phyloP scores from a whole-genome alignment of 2,888 invertebrate species.

The Eueremaeus valkanovi region DNA sequence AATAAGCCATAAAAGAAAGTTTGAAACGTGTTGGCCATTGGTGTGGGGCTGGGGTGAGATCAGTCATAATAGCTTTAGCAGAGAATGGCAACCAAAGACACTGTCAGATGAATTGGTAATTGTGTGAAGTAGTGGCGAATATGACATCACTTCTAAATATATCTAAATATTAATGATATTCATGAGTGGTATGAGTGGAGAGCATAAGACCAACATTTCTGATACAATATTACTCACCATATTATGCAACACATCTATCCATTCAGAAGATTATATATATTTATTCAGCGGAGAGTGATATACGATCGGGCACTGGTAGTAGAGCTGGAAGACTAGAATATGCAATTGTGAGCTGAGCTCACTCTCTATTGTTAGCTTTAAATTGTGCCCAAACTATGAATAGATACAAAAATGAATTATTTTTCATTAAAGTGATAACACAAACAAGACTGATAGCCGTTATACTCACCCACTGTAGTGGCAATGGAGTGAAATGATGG shows the following conservation, averaged over 20 bases:
- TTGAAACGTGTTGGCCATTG: background rate
- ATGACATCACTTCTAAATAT: constrained; percentile 3
- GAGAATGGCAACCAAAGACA: background rate
- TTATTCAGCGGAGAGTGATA: background rate
- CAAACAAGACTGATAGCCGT: constrained; percentile 1
- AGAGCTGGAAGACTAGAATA: background rate
- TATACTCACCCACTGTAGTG: background rate
- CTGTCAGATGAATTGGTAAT: background rate
- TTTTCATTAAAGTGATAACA: constrained; percentile 25
- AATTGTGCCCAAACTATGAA: too few species aligned
- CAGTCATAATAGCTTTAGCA: background rate
- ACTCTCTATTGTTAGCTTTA: constrained; percentile 12
- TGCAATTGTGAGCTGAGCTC: background rate
- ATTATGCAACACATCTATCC: background rate
- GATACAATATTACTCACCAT: constrained; percentile 23
- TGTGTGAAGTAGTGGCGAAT: background rate
- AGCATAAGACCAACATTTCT: constrained; percentile 17
- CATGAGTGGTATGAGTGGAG: constrained; percentile 25
- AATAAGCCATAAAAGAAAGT: background rate
- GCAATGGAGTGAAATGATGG: background rate
- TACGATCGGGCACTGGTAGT: background rate
- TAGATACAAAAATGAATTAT: constrained; percentile 23
- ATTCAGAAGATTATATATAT: background rate
- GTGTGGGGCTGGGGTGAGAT: background rate
- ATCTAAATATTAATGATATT: background rate